Evolutionary conservation across 2,888 invertebrate species (phyloP).

Genomic region (Pandemis cinnamomeana): DNA sequence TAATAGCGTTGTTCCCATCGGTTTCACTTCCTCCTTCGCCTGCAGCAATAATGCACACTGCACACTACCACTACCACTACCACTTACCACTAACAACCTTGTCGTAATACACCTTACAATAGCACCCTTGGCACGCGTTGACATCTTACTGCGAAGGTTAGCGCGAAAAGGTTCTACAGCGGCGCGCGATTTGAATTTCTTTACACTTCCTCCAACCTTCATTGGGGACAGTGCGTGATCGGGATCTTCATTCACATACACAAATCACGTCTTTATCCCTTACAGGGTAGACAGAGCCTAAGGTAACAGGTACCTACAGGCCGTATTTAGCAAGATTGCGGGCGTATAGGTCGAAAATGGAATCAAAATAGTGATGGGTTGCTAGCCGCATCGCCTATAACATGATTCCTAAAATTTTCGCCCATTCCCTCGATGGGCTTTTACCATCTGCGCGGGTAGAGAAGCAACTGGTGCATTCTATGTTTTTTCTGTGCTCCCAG

Average conservation of each 20-base stretch:
- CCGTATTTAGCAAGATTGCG: no score
- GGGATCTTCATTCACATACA: slow-evolving; percentile 3
- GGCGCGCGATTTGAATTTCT: background rate
- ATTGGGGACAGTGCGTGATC: slow-evolving; percentile 12
- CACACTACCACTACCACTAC: background rate
- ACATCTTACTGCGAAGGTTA: background rate
- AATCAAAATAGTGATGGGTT: no score
- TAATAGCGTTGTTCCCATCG: slow-evolving; percentile 10
- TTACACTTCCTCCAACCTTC: slow-evolving; percentile 20
- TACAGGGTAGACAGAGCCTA: no score
- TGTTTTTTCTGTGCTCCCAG: no score
- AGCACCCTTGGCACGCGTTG: slow-evolving; percentile 2
- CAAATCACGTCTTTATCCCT: no score
- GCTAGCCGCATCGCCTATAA: no score
- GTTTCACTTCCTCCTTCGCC: slow-evolving; percentile 13
- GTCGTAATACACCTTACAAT: background rate
- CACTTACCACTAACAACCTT: background rate
- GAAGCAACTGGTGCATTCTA: no score
- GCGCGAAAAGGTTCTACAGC: background rate
- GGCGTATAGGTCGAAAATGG: no score
- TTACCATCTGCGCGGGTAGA: no score
- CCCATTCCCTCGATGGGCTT: no score
- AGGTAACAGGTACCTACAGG: no score
- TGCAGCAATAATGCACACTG: background rate
- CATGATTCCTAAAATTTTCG: no score